These are phyloP conservation scores for Myotis davidii DNA, from an alignment of 2,113 vertebrate species.

Conservation along the genomic window DNA sequence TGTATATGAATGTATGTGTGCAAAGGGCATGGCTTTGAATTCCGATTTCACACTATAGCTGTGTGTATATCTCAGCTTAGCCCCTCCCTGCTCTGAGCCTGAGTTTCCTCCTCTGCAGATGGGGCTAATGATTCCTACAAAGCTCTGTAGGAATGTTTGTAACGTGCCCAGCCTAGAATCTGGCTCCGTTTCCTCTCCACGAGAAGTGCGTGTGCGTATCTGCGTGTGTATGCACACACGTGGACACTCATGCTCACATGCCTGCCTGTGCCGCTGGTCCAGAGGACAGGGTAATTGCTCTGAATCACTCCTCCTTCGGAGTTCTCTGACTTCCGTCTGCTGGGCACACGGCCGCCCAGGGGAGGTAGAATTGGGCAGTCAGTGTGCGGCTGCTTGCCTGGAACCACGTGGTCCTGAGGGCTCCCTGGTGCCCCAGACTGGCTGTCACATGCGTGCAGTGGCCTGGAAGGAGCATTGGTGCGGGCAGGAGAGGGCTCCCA, in stretches of 20 bases:
- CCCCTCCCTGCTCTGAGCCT: background rate
- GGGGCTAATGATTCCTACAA: background rate
- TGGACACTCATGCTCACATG: background rate
- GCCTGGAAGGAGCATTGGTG: slow-evolving; percentile 73
- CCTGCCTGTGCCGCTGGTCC: background rate
- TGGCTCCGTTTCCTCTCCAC: background rate
- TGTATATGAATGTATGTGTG: too few species aligned
- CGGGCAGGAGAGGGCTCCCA: slow-evolving; percentile 61
- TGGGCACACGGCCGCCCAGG: background rate
- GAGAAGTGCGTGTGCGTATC: background rate
- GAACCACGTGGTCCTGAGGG: background rate
- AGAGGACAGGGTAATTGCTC: background rate
- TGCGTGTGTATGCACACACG: fast-evolving
- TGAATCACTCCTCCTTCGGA: background rate
- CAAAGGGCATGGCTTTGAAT: background rate
- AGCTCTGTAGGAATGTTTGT: background rate
- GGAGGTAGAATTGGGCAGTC: background rate
- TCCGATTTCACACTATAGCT: background rate
- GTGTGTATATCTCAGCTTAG: background rate
- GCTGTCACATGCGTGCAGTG: slow-evolving; percentile 64
- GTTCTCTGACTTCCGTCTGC: slow-evolving; percentile 18
- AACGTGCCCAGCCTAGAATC: background rate
- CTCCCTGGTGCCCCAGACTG: slow-evolving; percentile 28
- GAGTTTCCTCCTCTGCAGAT: background rate
- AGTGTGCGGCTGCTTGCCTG: background rate